Percentiles rank a stretch among this genome's conserved stretches.
Conservation (phyloP, 2,113 vertebrate species). For the Tachysurus fulvidraco region DNA sequence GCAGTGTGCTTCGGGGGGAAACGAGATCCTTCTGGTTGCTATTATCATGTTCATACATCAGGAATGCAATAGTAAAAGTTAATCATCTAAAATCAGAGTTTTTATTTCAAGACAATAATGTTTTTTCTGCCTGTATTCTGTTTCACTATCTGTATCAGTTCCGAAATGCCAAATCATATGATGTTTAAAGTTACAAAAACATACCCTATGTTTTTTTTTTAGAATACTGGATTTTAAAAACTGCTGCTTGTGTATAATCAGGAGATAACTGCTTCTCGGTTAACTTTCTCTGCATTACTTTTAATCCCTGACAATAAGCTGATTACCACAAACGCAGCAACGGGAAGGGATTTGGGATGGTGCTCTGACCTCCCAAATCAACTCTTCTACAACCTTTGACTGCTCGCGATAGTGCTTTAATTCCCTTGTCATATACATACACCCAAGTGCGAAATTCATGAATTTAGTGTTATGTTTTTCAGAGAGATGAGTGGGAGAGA, state of each 20-base stretch:
- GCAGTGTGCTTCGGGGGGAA: not conserved
- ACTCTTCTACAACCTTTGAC: slow-evolving; percentile 9
- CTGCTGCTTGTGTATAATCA: slow-evolving; percentile 43
- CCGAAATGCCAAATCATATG: not conserved
- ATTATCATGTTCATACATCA: not conserved
- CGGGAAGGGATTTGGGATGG: slow-evolving; percentile 16
- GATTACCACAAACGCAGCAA: slow-evolving; percentile 37
- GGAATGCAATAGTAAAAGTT: not conserved
- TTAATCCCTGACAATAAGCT: slow-evolving; percentile 52
- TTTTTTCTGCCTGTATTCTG: not conserved
- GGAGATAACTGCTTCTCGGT: slow-evolving; percentile 31
- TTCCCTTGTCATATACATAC: not conserved
- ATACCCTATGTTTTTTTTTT: not conserved
- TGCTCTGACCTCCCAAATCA: slow-evolving; percentile 28
- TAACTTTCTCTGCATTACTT: slow-evolving; percentile 39
- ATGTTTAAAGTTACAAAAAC: not conserved
- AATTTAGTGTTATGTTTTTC: slow-evolving; percentile 8
- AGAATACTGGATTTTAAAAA: slow-evolving; percentile 46
- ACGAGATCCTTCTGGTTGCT: slow-evolving; percentile 7
- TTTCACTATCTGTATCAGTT: not conserved
- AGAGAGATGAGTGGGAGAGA: slow-evolving; percentile 67
- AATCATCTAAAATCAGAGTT: not conserved
- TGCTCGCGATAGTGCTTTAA: not conserved
- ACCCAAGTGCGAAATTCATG: not conserved
- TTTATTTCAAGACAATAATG: not conserved